Percentiles rank a stretch among this genome's conserved stretches.
phyloP scores from a whole-genome alignment of 2,888 invertebrate species.

The Pseudoips prasinana region DNA sequence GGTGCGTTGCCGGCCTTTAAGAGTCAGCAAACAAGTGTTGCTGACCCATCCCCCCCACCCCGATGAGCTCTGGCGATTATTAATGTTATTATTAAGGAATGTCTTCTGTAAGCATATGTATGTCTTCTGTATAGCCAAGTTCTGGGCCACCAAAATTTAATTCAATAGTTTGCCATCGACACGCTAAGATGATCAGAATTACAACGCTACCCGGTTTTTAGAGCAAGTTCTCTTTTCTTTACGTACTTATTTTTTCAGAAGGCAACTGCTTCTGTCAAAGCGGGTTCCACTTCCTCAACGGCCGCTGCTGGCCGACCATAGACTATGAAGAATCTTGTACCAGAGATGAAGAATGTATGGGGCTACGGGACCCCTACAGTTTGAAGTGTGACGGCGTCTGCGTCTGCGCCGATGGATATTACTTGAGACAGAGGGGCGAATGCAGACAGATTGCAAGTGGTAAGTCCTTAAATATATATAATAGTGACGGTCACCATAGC shows the following conservation, averaged over 20 bases:
- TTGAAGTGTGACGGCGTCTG: conserved; percentile 52
- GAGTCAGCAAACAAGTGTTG: too few relatives aligned
- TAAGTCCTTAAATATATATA: conserved; percentile 28
- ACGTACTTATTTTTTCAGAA: conserved; percentile 16
- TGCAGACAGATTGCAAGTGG: conserved; percentile 57
- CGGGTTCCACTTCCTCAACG: conserved; percentile 57
- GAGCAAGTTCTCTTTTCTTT: too few relatives aligned
- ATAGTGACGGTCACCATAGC: background rate
- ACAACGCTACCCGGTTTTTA: too few relatives aligned
- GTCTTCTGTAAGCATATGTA: too few relatives aligned
- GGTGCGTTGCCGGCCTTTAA: too few relatives aligned
- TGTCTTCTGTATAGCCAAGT: too few relatives aligned
- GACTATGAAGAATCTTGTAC: conserved; percentile 47
- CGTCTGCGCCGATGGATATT: conserved; percentile 56
- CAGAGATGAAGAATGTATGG: conserved; percentile 55
- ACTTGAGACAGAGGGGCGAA: conserved; percentile 61
- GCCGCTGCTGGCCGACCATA: conserved; percentile 59
- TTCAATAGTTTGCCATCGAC: too few relatives aligned
- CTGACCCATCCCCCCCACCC: too few relatives aligned
- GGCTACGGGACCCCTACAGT: conserved; percentile 52
- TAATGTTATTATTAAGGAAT: too few relatives aligned
- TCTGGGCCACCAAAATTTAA: too few relatives aligned
- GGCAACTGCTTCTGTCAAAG: conserved; percentile 55
- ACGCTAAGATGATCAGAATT: too few relatives aligned
- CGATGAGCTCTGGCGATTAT: too few relatives aligned